Evolutionary conservation across 2,888 invertebrate genomes (phyloP).

Genomic region (Parelbella ahira): DNA sequence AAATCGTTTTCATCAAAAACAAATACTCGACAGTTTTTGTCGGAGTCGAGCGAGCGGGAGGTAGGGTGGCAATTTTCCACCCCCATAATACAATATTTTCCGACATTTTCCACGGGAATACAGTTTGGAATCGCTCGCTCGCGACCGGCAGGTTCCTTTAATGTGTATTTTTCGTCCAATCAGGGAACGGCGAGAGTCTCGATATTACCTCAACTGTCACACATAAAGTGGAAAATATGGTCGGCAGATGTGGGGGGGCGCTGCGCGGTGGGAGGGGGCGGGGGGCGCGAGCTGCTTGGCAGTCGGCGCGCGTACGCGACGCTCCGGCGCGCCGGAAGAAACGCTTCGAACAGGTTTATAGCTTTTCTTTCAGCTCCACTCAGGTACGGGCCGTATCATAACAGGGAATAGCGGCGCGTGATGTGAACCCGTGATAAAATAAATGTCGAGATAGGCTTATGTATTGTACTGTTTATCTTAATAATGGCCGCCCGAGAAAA

Average conservation of each 20-base stretch:
- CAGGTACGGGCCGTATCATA: conserved; percentile 81
- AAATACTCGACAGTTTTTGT: conserved; percentile 82
- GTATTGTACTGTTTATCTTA: conserved; percentile 81
- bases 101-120: conserved; percentile 81
- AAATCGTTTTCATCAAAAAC: conserved; percentile 82
- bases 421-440: conserved; percentile 81
- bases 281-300: conserved; percentile 51
- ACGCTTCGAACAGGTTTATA: conserved; percentile 79
- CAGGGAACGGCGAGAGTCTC: conserved; percentile 80
- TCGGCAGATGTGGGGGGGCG: conserved; percentile 75
- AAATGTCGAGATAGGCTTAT: conserved; percentile 81
- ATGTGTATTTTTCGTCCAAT: conserved; percentile 82
- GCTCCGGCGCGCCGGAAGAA: conserved; percentile 76
- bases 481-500: conserved; percentile 78
- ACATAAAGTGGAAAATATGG: conserved; percentile 83
- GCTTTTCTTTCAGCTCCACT: conserved; percentile 81
- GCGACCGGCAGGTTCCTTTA: conserved; percentile 79
- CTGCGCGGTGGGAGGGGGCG: conserved; percentile 39
- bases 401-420: conserved; percentile 80
- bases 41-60: conserved; percentile 77
- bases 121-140: conserved; percentile 80
- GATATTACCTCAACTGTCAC: conserved; percentile 83
- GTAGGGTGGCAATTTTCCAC: conserved; percentile 80
- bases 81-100: conserved; percentile 81
- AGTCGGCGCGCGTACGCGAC: conserved; percentile 75